Percentiles rank a stretch among this genome's conserved stretches.
phyloP scores from a whole-genome alignment of 2,113 vertebrate genomes.

The Perca schrenkii region DNA sequence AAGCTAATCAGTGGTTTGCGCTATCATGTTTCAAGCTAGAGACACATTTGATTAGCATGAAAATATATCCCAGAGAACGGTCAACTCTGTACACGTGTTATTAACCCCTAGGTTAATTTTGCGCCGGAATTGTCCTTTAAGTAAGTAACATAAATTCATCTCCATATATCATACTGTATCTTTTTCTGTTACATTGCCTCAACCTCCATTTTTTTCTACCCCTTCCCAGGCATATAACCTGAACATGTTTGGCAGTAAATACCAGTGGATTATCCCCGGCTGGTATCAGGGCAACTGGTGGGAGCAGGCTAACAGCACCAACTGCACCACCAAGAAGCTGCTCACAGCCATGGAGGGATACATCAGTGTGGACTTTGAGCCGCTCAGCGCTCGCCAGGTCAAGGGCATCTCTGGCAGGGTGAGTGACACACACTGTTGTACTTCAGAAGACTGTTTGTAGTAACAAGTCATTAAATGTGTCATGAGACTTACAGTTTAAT shows the following conservation, averaged over 20 bases:
- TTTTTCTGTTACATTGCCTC: neutral
- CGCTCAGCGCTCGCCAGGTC: conserved; percentile 93
- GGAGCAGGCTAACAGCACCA: conserved; percentile 95
- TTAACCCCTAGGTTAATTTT: too few relatives aligned
- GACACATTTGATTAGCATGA: too few relatives aligned
- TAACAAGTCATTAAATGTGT: neutral
- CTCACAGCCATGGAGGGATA: conserved; percentile 98
- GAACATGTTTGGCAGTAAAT: conserved; percentile 98
- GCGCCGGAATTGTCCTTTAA: neutral
- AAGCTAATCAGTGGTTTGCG: too few relatives aligned
- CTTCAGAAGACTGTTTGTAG: neutral
- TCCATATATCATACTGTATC: neutral
- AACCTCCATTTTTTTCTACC: neutral
- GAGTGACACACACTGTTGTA: conserved; percentile 66
- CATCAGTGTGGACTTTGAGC: conserved; percentile 98
- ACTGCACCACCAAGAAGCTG: conserved; percentile 93
- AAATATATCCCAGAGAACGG: too few relatives aligned
- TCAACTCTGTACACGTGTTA: too few relatives aligned
- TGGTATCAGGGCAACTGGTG: conserved; percentile 99
- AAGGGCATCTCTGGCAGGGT: conserved; percentile 98
- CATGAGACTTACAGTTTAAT: neutral
- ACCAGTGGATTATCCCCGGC: conserved; percentile 99
- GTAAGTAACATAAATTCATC: neutral
- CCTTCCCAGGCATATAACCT: conserved; percentile 90
- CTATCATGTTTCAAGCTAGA: too few relatives aligned